These are phyloP conservation scores for Chelonus insularis DNA, from an alignment of 1,140 invertebrate species.

Conservation along the genomic window DNA sequence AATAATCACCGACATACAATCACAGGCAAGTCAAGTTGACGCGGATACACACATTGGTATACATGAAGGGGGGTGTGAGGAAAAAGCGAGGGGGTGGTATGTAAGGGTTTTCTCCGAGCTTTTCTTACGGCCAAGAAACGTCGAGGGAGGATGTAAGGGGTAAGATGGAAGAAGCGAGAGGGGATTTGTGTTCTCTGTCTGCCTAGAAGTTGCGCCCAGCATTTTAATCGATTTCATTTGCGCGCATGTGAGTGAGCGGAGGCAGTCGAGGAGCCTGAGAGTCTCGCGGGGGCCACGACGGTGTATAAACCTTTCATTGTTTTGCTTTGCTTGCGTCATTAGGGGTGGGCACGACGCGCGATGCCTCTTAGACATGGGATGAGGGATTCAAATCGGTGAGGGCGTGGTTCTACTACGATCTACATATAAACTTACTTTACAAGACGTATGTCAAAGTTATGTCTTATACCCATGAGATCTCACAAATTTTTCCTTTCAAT, in stretches of 20 bases:
- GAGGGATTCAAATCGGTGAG: conserved; percentile 22
- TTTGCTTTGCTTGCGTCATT: conserved; percentile 60
- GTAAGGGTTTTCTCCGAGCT: conserved; percentile 54
- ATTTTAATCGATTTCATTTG: conserved; percentile 63
- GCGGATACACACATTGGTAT: not conserved
- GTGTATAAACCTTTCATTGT: conserved; percentile 61
- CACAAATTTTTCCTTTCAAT: not conserved
- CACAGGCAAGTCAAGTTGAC: not conserved
- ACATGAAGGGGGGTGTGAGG: no score
- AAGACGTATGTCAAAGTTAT: conserved; percentile 22
- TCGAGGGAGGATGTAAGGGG: not conserved
- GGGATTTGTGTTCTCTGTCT: not conserved
- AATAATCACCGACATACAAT: conserved; percentile 1
- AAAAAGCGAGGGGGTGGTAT: conserved; percentile 43
- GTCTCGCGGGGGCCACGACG: conserved; percentile 35
- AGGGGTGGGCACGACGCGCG: conserved; percentile 45
- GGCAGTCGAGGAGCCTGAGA: conserved; percentile 17
- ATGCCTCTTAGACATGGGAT: conserved; percentile 25
- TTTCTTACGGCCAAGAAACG: conserved; percentile 46
- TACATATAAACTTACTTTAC: conserved; percentile 23
- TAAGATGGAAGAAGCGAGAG: not conserved
- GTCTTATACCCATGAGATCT: conserved; percentile 16
- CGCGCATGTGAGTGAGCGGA: conserved; percentile 55
- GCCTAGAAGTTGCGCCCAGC: conserved; percentile 58
- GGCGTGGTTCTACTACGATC: conserved; percentile 21